A percentile compares a stretch with the other conserved stretches of the same genome.
Evolutionary conservation across 2,113 vertebrate genomes (phyloP).

Genomic region (Mobula hypostoma): DNA sequence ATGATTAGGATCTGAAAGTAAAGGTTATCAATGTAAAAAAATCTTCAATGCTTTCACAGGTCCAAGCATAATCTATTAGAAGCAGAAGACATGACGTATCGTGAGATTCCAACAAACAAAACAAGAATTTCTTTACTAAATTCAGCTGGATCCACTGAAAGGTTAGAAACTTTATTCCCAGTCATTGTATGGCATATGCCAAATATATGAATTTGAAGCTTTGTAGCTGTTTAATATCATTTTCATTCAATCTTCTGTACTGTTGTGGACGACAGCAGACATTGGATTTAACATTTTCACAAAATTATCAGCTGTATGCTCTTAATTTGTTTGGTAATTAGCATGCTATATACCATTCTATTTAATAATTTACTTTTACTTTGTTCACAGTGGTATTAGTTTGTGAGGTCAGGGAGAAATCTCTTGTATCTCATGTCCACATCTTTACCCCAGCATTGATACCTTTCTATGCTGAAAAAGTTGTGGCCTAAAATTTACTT

Average conservation of each 20-base stretch:
- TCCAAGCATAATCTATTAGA: background rate
- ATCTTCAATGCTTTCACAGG: constrained; percentile 7
- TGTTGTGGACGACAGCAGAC: background rate
- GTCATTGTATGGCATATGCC: background rate
- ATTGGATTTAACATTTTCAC: background rate
- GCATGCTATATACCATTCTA: background rate
- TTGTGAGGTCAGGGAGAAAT: background rate
- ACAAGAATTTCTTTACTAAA: background rate
- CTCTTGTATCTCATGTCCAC: background rate
- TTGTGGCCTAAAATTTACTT: background rate
- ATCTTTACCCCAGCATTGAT: background rate
- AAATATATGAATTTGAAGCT: background rate
- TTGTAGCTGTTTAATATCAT: background rate
- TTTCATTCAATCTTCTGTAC: background rate
- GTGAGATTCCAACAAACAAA: background rate
- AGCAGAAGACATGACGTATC: background rate
- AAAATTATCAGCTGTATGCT: background rate
- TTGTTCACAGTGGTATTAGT: background rate
- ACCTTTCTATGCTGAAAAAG: background rate
- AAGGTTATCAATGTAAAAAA: background rate
- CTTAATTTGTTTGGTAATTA: background rate
- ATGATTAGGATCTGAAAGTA: background rate
- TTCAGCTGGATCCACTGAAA: background rate
- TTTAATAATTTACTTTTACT: background rate
- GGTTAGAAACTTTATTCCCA: background rate